Evolutionary conservation across 2,797 vertebrate genomes (phyloP), one percentile per base, ranked within the genome.

Genomic region (Streptopelia turtur): DNA sequence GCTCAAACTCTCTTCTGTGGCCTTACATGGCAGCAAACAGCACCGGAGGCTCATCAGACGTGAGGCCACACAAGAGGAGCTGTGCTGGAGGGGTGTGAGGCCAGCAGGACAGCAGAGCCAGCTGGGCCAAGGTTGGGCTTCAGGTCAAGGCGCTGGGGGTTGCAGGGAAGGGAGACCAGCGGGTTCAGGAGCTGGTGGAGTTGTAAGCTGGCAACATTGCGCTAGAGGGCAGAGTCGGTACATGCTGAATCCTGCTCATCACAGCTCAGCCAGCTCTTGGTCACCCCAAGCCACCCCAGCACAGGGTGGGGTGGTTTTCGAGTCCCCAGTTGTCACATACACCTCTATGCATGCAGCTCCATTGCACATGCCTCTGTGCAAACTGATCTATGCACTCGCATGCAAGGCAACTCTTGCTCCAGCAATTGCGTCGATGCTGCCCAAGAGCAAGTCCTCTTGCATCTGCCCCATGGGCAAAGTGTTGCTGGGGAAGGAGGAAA

Each of bases 291-390:
- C 56, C 47, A 10, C 24, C 12, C 9, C 6, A 1, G 57, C 22
- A 3, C 47, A 12, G 23, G 10, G 13, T 27, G 43, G 22, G 43
- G 30, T 14, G 22, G 7, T 50, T 33, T 12, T 83, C 0, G 2
- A 18, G 5, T 37, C 57, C 39, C 4, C 0, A 4, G 8, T 3
- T 64, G 56, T 39, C 79, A 8, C n/a, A 0, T 5, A 8, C 2
- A 2, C 43, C 17, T 22, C n/a, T 24, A 1, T 2, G 0, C 5
- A 16, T 5, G 31, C 5, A 10, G 37, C 50, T 41, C 43, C 37
- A 8, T 0, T 0, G 43, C 6, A 10, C 1, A 5, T 3, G 25
- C 10, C 28, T 59, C 22, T 22, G 2, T 37, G 23, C 13, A 25
- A 57, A 71, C 15, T 5, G 0, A 9, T 9, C 24, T 20, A 13